Conservation (phyloP, 2,888 invertebrate species). For the Urechis unicinctus region DNA sequence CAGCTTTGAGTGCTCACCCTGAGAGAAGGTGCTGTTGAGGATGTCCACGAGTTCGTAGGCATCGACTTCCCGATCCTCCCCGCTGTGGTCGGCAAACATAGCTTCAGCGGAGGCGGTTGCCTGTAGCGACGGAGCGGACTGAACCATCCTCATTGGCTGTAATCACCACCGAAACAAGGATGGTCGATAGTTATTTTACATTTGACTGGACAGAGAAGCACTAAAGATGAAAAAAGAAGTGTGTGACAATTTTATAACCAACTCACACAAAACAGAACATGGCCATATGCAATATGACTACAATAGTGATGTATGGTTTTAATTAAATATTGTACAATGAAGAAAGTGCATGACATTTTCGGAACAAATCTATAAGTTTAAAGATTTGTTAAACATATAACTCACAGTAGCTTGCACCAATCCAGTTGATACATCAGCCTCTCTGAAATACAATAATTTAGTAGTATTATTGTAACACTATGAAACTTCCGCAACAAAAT, state of each 20-base stretch:
- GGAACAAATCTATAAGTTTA: no score
- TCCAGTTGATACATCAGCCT: constrained; percentile 6
- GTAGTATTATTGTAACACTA: neutral
- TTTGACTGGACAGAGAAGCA: no score
- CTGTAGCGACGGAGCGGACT: neutral
- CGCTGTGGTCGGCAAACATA: constrained; percentile 10
- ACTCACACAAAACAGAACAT: no score
- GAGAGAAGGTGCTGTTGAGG: constrained; percentile 15
- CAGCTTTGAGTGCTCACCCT: constrained; percentile 15
- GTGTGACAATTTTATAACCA: no score
- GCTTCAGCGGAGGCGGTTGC: constrained; percentile 9
- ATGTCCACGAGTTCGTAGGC: constrained; percentile 18
- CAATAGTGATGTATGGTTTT: no score
- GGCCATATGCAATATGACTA: no score
- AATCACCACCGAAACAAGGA: neutral
- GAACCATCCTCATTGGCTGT: neutral
- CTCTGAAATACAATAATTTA: constrained; percentile 7
- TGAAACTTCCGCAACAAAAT: neutral
- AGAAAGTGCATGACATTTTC: no score
- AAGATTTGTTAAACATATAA: neutral
- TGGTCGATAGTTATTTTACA: neutral
- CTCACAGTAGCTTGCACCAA: constrained; percentile 5
- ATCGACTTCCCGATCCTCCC: constrained; percentile 18
- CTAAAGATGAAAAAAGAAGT: no score
- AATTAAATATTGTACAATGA: no score